These are phyloP conservation scores for Drosophila bocki DNA, from an alignment of 1,140 invertebrate genomes.

Conservation along the genomic window DNA sequence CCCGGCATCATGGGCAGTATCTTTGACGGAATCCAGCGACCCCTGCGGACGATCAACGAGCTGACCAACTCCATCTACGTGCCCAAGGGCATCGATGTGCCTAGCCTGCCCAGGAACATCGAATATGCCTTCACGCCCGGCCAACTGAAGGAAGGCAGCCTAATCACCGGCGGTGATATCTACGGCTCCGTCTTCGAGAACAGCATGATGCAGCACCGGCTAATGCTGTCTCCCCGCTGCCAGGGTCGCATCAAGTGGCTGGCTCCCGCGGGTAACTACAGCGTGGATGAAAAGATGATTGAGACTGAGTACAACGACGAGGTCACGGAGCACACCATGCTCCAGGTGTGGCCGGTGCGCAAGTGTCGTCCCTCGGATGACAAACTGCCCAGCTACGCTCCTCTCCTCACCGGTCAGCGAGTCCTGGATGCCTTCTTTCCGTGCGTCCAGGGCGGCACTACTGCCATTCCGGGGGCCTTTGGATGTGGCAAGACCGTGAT, in stretches of 20 bases:
- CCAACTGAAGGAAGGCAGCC: slow-evolving; percentile 93
- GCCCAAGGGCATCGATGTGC: slow-evolving; percentile 98
- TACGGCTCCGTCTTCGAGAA: slow-evolving; percentile 98
- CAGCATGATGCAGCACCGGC: slow-evolving; percentile 97
- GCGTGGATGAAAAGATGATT: slow-evolving; percentile 96
- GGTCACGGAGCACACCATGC: slow-evolving; percentile 93
- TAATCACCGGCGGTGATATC: slow-evolving; percentile 98
- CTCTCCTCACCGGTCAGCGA: slow-evolving; percentile 98
- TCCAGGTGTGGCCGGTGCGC: slow-evolving; percentile 98
- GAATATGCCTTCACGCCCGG: slow-evolving; percentile 97
- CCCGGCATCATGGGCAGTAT: slow-evolving; percentile 99
- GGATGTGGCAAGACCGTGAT: slow-evolving; percentile 88
- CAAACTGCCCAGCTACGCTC: slow-evolving; percentile 98
- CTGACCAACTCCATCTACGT: slow-evolving; percentile 90
- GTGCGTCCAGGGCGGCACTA: slow-evolving; percentile 99
- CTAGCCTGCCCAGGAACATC: slow-evolving; percentile 91
- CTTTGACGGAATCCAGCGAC: slow-evolving; percentile 99
- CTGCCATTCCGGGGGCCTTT: slow-evolving; percentile 99
- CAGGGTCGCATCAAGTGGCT: slow-evolving; percentile 97
- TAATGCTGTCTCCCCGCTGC: slow-evolving; percentile 96
- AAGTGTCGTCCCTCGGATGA: slow-evolving; percentile 97
- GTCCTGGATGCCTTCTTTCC: slow-evolving; percentile 99
- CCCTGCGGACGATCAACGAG: slow-evolving; percentile 98
- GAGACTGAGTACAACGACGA: slow-evolving; percentile 99
- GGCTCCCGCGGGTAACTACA: slow-evolving; percentile 96